Evolutionary conservation across 2,888 invertebrate genomes (phyloP).

Genomic region (Eubasilissa splendida): DNA sequence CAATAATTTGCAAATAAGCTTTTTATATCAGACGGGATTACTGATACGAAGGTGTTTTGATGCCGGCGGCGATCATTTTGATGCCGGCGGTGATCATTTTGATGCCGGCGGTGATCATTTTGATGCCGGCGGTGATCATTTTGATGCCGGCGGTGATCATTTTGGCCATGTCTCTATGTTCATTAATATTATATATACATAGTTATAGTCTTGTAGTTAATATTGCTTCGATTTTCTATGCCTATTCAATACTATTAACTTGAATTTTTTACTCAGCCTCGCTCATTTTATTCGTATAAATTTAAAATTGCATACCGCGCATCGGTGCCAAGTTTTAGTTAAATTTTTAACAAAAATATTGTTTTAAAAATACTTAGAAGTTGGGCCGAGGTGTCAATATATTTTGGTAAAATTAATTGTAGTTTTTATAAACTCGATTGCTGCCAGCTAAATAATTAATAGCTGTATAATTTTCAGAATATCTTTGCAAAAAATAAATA

Average conservation of each 20-base stretch:
- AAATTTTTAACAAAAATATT: neutral
- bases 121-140: too few species aligned
- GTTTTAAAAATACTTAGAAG: too few species aligned
- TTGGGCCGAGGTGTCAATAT: too few species aligned
- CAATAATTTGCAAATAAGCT: constrained; percentile 50
- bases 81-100: constrained; percentile 51
- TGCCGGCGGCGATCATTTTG: constrained; percentile 48
- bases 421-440: too few species aligned
- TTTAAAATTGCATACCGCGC: neutral
- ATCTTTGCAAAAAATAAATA: too few species aligned
- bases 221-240: constrained; percentile 28
- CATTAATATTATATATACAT: constrained; percentile 4
- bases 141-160: constrained; percentile 44
- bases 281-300: neutral
- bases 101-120: constrained; percentile 51
- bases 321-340: constrained; percentile 16
- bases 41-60: neutral
- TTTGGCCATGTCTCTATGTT: constrained; percentile 49
- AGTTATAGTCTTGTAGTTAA: constrained; percentile 1
- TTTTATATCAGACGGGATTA: constrained; percentile 13
- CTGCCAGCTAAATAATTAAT: too few species aligned
- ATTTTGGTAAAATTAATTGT: too few species aligned
- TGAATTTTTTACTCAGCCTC: constrained; percentile 4
- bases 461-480: too few species aligned
- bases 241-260: constrained; percentile 21